phyloP scores from a whole-genome alignment of 92 coral and sea anemone genomes.

The Palythoa heliodiscus region DNA sequence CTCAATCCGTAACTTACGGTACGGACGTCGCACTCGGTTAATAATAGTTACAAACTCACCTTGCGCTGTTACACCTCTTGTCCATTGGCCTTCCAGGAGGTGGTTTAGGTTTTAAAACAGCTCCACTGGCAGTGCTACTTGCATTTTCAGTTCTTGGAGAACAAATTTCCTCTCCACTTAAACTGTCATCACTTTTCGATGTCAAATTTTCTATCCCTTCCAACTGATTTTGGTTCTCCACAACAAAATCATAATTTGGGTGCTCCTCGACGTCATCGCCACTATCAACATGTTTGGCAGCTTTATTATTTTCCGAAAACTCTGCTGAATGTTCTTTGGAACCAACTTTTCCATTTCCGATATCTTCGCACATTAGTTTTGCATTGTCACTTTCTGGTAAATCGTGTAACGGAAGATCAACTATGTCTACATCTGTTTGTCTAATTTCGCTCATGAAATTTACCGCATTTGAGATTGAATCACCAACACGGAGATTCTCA shows the following conservation, averaged over 20 bases:
- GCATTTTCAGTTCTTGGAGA: slow-evolving; percentile 30
- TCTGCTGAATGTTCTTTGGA: background rate
- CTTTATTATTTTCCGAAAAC: background rate
- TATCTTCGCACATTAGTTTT: slow-evolving; percentile 18
- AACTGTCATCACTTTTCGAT: slow-evolving; percentile 46
- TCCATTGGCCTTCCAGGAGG: slow-evolving; percentile 86
- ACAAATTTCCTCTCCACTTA: background rate
- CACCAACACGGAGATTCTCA: slow-evolving; percentile 6
- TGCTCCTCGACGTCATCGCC: background rate
- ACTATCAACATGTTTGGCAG: background rate
- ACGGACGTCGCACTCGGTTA: too few species aligned
- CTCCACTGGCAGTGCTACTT: slow-evolving; percentile 51
- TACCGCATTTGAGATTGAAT: background rate
- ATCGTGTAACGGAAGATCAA: background rate
- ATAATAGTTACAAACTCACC: slow-evolving; percentile 24
- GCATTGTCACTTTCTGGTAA: background rate
- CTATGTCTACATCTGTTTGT: background rate
- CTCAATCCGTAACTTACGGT: too few species aligned
- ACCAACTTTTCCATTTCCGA: background rate
- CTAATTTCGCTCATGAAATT: background rate
- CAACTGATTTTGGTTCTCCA: background rate
- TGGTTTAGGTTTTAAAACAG: slow-evolving; percentile 77
- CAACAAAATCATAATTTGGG: background rate
- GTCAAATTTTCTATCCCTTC: slow-evolving; percentile 18
- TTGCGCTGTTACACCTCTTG: slow-evolving; percentile 73